Evolutionary conservation across 2,113 vertebrate species (phyloP), one percentile per base, ranked within the genome.

Genomic region (Himantopus leucocephalus): DNA sequence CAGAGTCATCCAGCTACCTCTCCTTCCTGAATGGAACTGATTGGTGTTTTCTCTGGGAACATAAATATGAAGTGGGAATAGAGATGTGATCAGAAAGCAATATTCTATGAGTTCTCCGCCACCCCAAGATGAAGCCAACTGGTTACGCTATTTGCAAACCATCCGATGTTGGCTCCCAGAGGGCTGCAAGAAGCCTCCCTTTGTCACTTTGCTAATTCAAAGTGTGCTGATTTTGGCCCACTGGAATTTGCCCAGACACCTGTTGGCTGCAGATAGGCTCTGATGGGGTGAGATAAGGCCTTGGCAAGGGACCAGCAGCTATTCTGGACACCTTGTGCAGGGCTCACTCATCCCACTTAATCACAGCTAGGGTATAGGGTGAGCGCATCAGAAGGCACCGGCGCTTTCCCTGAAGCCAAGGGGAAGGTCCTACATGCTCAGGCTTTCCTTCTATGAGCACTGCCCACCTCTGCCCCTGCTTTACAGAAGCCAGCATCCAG

Each of bases 221-320:
- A 94, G 76, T 41, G 52, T 78, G 76, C 62, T 89, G 83, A 91
- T 89, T 94, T 93, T 92, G 92, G 64, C 48, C 7, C 12, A 56
- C 2, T 45, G 79, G 79, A 94, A 95, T 95, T 95, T 94, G 63
- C 68, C 67, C 34, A 41, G 79, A 72, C 92, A 95, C 83, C 96
- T 94, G 96, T 58, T 90, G 73, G 79, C 91, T 91, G 35, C 50
- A 80, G 47, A 85, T 55, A 50, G 50, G 27, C 66, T 95, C 81
- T 55, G 3, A 19, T 7, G 32, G 73, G 68, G 58, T 95, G 88
- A 96, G 79, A 37, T 72, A 91, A 92, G 85, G 86, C 73, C 71
- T 85, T 91, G 94, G 90, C 87, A 73, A 85, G 37, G 50, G 58
- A 76, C 63, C 79, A 84, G 53, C 39, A 75, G 27, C 81, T 95